Evolutionary conservation across 2,888 invertebrate genomes (phyloP).

Genomic region (Ceramica pisi): DNA sequence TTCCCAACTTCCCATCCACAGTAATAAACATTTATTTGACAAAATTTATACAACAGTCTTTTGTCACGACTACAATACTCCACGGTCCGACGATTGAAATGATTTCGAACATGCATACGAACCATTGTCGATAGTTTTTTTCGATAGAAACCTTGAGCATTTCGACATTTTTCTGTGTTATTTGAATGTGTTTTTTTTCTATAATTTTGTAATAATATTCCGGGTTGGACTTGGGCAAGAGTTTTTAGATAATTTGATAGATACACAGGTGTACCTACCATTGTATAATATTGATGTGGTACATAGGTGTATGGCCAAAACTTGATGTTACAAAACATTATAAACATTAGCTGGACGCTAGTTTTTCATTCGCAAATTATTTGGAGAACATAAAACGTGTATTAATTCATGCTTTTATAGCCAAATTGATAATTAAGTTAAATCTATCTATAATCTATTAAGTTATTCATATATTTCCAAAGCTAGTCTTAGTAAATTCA

Average conservation of each 20-base stretch:
- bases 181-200: conserved; percentile 38
- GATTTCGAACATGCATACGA: conserved; percentile 55
- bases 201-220: conserved; percentile 63
- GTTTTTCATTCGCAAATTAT: not conserved
- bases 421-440: not conserved
- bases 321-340: not conserved
- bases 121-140: conserved; percentile 66
- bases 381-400: not conserved
- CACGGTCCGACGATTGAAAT: conserved; percentile 62
- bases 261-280: not conserved
- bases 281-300: conserved; percentile 4
- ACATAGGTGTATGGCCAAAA: not conserved
- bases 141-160: conserved; percentile 60
- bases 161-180: conserved; percentile 57
- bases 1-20: conserved; percentile 58
- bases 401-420: not conserved
- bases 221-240: conserved; percentile 32
- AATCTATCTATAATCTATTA: no score
- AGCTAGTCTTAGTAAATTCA: not conserved
- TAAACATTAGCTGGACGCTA: not conserved
- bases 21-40: conserved; percentile 67
- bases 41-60: conserved; percentile 61
- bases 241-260: conserved; percentile 17
- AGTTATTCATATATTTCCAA: no score
- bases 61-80: conserved; percentile 63